Base-by-base conservation (phyloP, 1,140 invertebrate species). In the Pseudomyrmex dendroicus region DNA sequence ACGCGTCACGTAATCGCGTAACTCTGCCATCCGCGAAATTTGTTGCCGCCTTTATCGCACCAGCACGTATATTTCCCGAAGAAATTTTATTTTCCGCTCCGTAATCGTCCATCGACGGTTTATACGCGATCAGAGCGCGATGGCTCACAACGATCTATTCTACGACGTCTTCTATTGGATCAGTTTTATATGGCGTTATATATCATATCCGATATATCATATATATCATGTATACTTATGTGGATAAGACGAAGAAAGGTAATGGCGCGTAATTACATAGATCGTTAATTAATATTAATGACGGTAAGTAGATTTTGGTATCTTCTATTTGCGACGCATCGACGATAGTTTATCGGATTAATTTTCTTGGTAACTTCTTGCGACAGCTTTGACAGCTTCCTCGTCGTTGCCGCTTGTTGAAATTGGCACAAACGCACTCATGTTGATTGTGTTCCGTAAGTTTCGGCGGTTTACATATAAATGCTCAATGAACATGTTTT, bases 1-100 rank as follows among this genome's bases (percentile, higher is more conserved):
- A 76, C 80, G 80, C 72, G 70, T 82, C 80, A 82, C 72, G 72
- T 82, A 82, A 82, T 82, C 80, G 80, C 70, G 80, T 82, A 82
- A 82, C 70, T 64, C 70, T 61, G 61, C 80, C 80, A 82, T 82
- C 80, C 72, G 80, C 68, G 80, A 82, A 82, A 82, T 82, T 82
- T 74, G 70, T 82, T 82, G 80, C 59, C 80, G 61, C 70, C 59
- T 82, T 82, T 82, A 82, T 82, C 80, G 72, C 66, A 10, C 80
- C 52, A 22, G 80, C 80, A 76, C 72, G 80, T 74, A 82, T 72
- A 72, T 72, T 80, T 80, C 22, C 54, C 35, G 44, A 20, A 13
- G 76, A 80, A 80, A 80, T 80, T 80, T 80, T 80, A 80, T 80
- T 80, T 80, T 80, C 76, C 76, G 76, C 76, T 61, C 76, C 57